Evolutionary conservation across 92 coral and sea anemone species (phyloP).

Genomic region (Hydrozoanthus gracilis): DNA sequence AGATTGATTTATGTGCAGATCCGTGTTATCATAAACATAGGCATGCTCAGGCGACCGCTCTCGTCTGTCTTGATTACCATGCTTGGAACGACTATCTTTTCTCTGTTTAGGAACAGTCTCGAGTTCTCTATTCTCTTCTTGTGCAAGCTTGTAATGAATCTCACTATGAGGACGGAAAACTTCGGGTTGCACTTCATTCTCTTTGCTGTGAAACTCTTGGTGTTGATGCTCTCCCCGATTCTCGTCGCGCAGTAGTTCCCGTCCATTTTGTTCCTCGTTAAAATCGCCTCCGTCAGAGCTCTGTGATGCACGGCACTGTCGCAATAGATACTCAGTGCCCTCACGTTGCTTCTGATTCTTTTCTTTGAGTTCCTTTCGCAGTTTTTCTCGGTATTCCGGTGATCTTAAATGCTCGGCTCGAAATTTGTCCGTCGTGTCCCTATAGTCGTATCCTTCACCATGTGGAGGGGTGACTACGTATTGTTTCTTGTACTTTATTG

Average conservation of each 20-base stretch:
- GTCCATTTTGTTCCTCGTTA: neutral
- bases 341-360: slow-evolving; percentile 85
- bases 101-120: neutral
- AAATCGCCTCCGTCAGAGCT: slow-evolving; percentile 63
- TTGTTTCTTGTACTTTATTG: slow-evolving; percentile 22
- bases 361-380: slow-evolving; percentile 81
- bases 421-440: slow-evolving; percentile 16
- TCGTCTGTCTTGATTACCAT: slow-evolving; percentile 4
- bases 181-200: neutral
- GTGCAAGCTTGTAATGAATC: neutral
- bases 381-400: slow-evolving; percentile 76
- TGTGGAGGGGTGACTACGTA: slow-evolving; percentile 20
- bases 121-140: neutral
- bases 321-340: slow-evolving; percentile 69
- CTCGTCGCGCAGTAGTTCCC: neutral
- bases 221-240: neutral
- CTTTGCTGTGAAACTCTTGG: neutral
- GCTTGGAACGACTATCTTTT: neutral
- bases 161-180: neutral
- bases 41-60: neutral
- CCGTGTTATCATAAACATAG: neutral
- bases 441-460: slow-evolving; percentile 42
- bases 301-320: slow-evolving; percentile 72
- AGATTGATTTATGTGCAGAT: neutral
- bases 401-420: slow-evolving; percentile 26